These are phyloP conservation scores for Ceratosolen fusciceps DNA, from an alignment of 1,140 invertebrate species.

Conservation along the genomic window DNA sequence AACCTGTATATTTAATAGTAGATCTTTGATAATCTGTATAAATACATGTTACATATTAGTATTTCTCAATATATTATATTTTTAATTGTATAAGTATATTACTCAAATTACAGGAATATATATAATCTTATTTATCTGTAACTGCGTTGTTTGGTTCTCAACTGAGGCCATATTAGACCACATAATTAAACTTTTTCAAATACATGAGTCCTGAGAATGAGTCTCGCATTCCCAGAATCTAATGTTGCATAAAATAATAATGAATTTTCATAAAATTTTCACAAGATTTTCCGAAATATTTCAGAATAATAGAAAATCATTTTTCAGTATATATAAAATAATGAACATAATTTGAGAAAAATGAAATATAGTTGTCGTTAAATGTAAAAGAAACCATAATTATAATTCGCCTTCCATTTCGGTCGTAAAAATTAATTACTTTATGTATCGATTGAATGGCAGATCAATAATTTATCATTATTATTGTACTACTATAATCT, in stretches of 20 bases:
- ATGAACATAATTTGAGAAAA: not conserved
- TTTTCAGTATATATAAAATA: too few relatives aligned
- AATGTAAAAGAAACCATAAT: constrained; percentile 57
- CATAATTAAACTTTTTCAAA: too few relatives aligned
- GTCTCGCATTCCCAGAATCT: not conserved
- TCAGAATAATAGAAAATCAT: not conserved
- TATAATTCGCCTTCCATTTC: constrained; percentile 69
- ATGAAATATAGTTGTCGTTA: constrained; percentile 11
- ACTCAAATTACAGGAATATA: too few relatives aligned
- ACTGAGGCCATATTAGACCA: too few relatives aligned
- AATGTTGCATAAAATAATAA: not conserved
- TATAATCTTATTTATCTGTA: too few relatives aligned
- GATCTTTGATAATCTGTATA: too few relatives aligned
- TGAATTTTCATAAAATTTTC: not conserved
- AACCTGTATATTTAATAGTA: too few relatives aligned
- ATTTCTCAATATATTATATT: too few relatives aligned
- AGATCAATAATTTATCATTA: constrained; percentile 72
- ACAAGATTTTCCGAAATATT: not conserved
- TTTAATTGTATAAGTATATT: too few relatives aligned
- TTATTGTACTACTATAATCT: constrained; percentile 66
- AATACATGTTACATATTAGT: too few relatives aligned
- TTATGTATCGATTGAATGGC: constrained; percentile 66
- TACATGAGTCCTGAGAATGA: too few relatives aligned
- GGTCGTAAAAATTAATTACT: not conserved
- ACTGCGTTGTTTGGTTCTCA: too few relatives aligned